These are phyloP conservation scores for Habropoda laboriosa DNA, from an alignment of 1,140 invertebrate genomes.

Conservation along the genomic window DNA sequence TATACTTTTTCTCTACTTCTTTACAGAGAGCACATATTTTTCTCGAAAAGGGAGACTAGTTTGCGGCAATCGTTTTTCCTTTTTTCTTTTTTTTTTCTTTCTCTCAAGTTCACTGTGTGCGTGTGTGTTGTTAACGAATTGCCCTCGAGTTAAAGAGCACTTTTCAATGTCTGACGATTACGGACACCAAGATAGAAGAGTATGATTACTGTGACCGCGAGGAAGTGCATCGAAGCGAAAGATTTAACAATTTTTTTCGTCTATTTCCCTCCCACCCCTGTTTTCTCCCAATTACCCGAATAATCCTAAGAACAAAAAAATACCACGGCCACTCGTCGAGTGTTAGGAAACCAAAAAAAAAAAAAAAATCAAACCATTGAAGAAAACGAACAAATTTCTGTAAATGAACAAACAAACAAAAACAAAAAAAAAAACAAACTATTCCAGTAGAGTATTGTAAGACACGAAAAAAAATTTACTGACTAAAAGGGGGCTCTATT, in stretches of 20 bases:
- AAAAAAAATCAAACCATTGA: background rate
- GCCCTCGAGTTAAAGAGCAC: background rate
- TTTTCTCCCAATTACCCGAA: background rate
- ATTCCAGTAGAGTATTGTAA: slow-evolving; percentile 66
- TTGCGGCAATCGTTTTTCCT: background rate
- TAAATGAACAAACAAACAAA: background rate
- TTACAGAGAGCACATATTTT: slow-evolving; percentile 3
- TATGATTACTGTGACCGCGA: background rate
- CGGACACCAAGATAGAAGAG: too few species aligned
- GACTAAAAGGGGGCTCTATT: slow-evolving; percentile 80
- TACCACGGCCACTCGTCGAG: background rate
- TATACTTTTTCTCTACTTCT: background rate
- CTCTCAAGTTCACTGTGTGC: background rate
- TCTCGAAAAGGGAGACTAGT: background rate
- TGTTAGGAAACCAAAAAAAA: background rate
- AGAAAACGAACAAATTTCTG: background rate
- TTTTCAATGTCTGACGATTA: background rate
- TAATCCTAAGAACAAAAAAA: too few species aligned
- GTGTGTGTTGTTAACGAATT: background rate
- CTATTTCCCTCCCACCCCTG: too few species aligned
- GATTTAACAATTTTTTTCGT: background rate
- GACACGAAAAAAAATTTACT: slow-evolving; percentile 61
- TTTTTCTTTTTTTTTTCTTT: too few species aligned
- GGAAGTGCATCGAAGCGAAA: background rate
- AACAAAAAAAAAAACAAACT: slow-evolving; percentile 8